These are phyloP conservation scores for Apomyelois bistriatella DNA, from an alignment of 2,888 invertebrate species.

Conservation along the genomic window DNA sequence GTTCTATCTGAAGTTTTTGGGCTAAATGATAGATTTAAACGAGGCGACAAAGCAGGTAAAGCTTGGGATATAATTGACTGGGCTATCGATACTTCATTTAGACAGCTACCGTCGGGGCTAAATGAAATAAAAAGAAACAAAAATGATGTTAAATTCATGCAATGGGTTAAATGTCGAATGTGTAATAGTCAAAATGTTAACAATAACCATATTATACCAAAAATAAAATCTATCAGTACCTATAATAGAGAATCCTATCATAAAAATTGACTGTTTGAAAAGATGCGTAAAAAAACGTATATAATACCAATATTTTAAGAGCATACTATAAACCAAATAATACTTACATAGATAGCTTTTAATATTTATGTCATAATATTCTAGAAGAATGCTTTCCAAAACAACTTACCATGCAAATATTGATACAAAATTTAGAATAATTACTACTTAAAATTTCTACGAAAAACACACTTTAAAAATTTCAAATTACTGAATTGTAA, in stretches of 20 bases:
- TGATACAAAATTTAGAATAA: constrained; percentile 32
- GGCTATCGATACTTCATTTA: constrained; percentile 75
- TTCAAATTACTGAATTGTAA: constrained; percentile 28
- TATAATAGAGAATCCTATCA: neutral
- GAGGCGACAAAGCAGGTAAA: constrained; percentile 71
- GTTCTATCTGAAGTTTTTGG: constrained; percentile 71
- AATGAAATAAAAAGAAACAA: constrained; percentile 38
- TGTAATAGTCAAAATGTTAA: neutral
- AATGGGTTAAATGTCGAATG: constrained; percentile 22
- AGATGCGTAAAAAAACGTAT: constrained; percentile 12
- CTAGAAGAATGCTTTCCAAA: constrained; percentile 74
- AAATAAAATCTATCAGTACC: neutral
- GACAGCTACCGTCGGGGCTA: constrained; percentile 77
- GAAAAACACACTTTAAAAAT: constrained; percentile 28
- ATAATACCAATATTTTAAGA: constrained; percentile 5
- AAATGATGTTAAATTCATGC: constrained; percentile 41
- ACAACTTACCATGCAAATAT: constrained; percentile 34
- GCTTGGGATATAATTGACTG: constrained; percentile 79
- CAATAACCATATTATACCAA: neutral
- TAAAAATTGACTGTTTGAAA: constrained; percentile 8
- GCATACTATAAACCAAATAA: constrained; percentile 1
- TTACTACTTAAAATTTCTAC: constrained; percentile 15
- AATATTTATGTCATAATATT: constrained; percentile 19
- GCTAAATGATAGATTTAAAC: constrained; percentile 65
- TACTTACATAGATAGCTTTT: constrained; percentile 20